Evolutionary conservation across 2,888 invertebrate genomes (phyloP), one percentile per base, ranked within the genome.

Genomic region (Leptarthrus brevirostris): DNA sequence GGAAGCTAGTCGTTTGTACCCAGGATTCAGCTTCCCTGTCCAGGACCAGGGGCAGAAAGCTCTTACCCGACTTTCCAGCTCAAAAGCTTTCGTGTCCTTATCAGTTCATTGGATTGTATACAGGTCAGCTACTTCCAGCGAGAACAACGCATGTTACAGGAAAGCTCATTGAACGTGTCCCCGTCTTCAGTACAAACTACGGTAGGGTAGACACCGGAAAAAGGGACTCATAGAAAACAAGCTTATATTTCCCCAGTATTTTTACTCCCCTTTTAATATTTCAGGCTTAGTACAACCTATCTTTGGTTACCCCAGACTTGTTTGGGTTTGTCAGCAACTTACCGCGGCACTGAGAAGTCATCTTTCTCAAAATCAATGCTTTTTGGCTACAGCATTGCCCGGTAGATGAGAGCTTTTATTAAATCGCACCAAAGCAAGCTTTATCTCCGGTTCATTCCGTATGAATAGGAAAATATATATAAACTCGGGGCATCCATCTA

Each of bases 41-140:
- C 52, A 69, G 64, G 64, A 66, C 47, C 64, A 66, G 52, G 52
- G 69, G 69, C 30, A 52, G 5, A 69, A 69, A 69, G 69, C 69
- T 69, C 10, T 16, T 12, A 12, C 44, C 12, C n/a, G 3, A 40
- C 18, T 12, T 64, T 64, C 64, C 64, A 64, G 64, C 44, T 24
- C 47, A 8, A 44, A 44, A 40, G 16, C 58, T 58, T 58, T 58
- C 3, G 18, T n/a, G 30, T 30, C 26, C 56, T 18, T 24, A 24
- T 40, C 64, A 18, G 14, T 44, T 6, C 26, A 40, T 47, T 40
- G 47, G 47, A 24, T 64, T n/a, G 34, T 58, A 26, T 36, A 58
- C 58, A 18, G 34, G 58, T 58, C 40, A 64, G 64, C 47, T 47
- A 22, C 24, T 56, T 40, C n/a, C 40, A 40, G 40, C 10, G 12